Base-by-base conservation (phyloP, 2,113 vertebrate species). In the Pontoporia blainvillei region DNA sequence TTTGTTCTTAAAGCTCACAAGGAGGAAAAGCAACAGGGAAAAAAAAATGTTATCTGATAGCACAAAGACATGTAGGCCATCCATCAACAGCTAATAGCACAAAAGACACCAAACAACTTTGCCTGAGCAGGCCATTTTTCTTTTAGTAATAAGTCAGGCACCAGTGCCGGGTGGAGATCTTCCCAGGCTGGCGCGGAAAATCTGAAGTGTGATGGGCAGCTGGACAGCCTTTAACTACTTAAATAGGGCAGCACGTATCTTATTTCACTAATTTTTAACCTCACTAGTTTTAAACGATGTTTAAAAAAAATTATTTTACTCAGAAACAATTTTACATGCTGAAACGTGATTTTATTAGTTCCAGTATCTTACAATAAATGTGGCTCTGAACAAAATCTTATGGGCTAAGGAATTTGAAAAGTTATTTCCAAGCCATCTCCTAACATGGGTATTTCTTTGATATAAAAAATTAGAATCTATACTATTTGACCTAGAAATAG, bases 1-100 rank as follows among this genome's bases (percentile, higher is more conserved):
- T 78, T 41, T 6, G 72, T 67, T 21, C 89, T 84, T 64, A 66
- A 88, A 46, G 89, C 67, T n/a, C 79, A 82, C 5, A 59, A 79
- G 62, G 41, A 91, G 3, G 46, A 0, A n/a, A 93, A 69, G 61
- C 64, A 2, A 1, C n/a, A 76, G 84, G 85, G 84, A 12, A 21
- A 44, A 71, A 71, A 21, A 23, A 27, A 25, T 25, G 49, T 39
- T 82, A 97, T 61, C 57, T 41, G 71, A 13, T 0, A 61, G 41
- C 36, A 41, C 78, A 57, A 71, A 90, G 90, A 76, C 72, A 72
- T 6, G 1, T 1, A 81, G 49, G 86, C 90, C 14, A 8, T 52
- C 78, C 94, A 94, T 95, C 71, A 79, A 13, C 17, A 92, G 86
- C 86, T 95, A 92, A 90, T 69, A 94, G 95, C 39, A 13, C 6